Base-by-base conservation (phyloP, 2,888 invertebrate species). In the Tipula unca region DNA sequence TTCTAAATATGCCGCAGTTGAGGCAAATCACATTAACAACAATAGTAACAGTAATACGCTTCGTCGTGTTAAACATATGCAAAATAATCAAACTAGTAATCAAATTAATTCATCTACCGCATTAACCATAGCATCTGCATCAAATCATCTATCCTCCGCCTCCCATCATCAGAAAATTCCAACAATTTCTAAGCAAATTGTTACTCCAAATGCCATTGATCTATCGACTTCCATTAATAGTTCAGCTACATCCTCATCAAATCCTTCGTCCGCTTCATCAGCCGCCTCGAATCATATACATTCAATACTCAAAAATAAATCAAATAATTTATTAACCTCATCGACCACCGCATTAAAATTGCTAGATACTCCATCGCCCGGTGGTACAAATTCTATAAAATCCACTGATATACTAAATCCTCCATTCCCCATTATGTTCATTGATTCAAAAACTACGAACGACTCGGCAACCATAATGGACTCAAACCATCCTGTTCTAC, bases 151-250 rank as follows among this genome's bases (percentile, higher is more conserved):
- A 36, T 10, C 39, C 3, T 69, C 69, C 10, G 20, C 25, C 10
- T 69, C 69, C 25, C 69, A 69, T 20, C 69, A 69, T 69, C 87
- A 89, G 0, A 91, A 91, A 87, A 91, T 91, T 84, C 88, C 90
- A 1, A 91, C 91, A 29, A 91, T 91, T 86, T 91, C 91, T 1
- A 90, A 90, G 85, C 90, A 90, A 86, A 89, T 90, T 29, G 90
- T 90, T 84, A 90, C 48, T 10, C 69, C 69, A 17, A 85, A 48
- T 32, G 32, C 20, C 17, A 13, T 85, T 20, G 29, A 32, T 29
- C 25, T 29, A 17, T 25, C 32, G 17, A 29, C 17, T 17, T 20
- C 69, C 0, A 25, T 82, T 84, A 86, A 86, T 85, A 32, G 29
- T 20, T 85, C 20, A 17, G 25, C 69, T 25, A 69, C 13, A 3